A percentile compares a stretch with the other conserved stretches of the same genome.
phyloP scores from a whole-genome alignment of 1,140 invertebrate genomes.

The Schmidtea mediterranea region DNA sequence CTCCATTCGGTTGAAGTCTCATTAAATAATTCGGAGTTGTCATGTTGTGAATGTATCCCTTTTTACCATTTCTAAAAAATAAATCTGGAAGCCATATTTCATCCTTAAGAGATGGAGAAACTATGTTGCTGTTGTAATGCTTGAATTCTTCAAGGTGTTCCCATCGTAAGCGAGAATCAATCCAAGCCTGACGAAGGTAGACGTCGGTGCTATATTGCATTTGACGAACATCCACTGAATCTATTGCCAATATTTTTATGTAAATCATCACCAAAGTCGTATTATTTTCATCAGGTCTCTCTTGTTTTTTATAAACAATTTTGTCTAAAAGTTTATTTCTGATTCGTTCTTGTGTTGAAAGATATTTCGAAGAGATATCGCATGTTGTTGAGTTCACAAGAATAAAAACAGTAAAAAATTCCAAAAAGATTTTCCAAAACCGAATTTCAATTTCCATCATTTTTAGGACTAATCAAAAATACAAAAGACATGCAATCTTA shows the following conservation, averaged over 20 bases:
- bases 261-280: conserved; percentile 5
- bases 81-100: conserved; percentile 4
- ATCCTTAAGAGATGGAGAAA: not conserved
- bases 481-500: too few species aligned
- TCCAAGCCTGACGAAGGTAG: conserved; percentile 52
- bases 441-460: too few species aligned
- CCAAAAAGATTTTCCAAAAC: too few species aligned
- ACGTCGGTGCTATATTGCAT: conserved; percentile 41
- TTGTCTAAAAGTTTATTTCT: too few species aligned
- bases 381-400: too few species aligned
- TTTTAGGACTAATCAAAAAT: too few species aligned
- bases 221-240: not conserved
- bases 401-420: too few species aligned
- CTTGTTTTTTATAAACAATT: not conserved
- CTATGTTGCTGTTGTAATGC: not conserved
- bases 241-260: conserved; percentile 7
- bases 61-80: conserved; percentile 5
- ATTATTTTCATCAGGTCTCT: conserved; percentile 7
- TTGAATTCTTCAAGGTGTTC: conserved; percentile 4
- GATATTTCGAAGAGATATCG: too few species aligned
- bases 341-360: too few species aligned
- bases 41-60: conserved; percentile 1
- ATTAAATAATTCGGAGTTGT: conserved; percentile 1
- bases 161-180: conserved; percentile 40
- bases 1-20: not conserved